phyloP scores from a whole-genome alignment of 2,888 invertebrate species.

The Trichacis sp. region DNA sequence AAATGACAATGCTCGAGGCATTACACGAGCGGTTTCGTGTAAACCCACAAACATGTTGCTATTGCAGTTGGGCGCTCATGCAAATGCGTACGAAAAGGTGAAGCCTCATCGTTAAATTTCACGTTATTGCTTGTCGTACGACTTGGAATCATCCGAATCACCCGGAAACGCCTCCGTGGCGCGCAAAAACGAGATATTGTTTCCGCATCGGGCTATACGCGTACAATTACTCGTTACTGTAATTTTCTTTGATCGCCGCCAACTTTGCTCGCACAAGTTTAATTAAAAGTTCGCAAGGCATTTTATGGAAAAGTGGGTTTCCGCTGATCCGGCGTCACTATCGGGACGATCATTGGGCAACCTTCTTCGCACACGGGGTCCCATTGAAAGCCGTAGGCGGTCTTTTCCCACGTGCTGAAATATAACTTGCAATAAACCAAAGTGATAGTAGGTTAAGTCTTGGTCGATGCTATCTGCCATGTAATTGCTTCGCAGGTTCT shows the following conservation, averaged over 20 bases:
- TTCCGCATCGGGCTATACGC: background rate
- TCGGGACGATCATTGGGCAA: slow-evolving; percentile 66
- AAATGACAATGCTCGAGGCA: slow-evolving; percentile 45
- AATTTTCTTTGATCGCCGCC: slow-evolving; percentile 41
- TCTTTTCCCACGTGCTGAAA: slow-evolving; percentile 65
- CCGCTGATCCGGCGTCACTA: slow-evolving; percentile 62
- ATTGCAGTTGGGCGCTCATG: slow-evolving; percentile 40
- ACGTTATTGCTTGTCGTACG: slow-evolving; percentile 18
- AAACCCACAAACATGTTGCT: slow-evolving; percentile 43
- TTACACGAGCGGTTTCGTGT: slow-evolving; percentile 43
- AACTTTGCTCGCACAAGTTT: slow-evolving; percentile 31
- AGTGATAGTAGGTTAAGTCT: slow-evolving; percentile 67
- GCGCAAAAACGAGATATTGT: background rate
- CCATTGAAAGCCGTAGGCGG: slow-evolving; percentile 57
- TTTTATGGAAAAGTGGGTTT: slow-evolving; percentile 66
- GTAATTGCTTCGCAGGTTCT: slow-evolving; percentile 56
- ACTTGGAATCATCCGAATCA: slow-evolving; percentile 11
- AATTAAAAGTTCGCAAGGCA: slow-evolving; percentile 42
- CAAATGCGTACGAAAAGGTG: slow-evolving; percentile 38
- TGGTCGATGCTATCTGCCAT: slow-evolving; percentile 60
- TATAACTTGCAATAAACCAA: slow-evolving; percentile 65
- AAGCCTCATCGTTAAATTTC: slow-evolving; percentile 36
- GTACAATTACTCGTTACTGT: slow-evolving; percentile 38
- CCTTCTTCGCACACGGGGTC: slow-evolving; percentile 60
- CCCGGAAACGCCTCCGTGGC: background rate